Evolutionary conservation across 2,888 invertebrate species (phyloP).

Genomic region (Acanthosepion esculentum): DNA sequence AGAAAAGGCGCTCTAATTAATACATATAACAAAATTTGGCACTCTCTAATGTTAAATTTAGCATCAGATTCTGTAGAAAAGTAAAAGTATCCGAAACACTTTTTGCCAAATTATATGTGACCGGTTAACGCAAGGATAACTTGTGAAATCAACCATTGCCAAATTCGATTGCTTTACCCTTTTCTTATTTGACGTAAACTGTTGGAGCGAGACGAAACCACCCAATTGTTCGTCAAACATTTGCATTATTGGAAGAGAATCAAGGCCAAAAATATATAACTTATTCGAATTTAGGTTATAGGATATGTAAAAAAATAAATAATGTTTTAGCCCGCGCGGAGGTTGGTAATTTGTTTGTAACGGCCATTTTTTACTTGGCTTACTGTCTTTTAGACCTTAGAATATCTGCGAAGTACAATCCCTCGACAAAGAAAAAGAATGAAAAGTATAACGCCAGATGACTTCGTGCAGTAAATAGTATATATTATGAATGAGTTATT

Average conservation of each 20-base stretch:
- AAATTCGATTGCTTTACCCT: neutral
- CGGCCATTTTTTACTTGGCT: too few species aligned
- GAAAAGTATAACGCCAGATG: too few species aligned
- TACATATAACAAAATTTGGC: neutral
- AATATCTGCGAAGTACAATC: too few species aligned
- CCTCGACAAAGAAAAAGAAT: too few species aligned
- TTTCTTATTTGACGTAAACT: neutral
- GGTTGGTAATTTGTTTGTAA: too few species aligned
- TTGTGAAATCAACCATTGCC: neutral
- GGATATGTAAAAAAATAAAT: too few species aligned
- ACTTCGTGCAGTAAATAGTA: too few species aligned
- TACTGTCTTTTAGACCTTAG: too few species aligned
- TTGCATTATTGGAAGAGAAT: neutral
- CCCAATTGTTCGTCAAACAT: neutral
- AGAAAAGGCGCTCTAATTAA: neutral
- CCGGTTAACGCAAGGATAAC: neutral
- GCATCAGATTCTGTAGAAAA: neutral
- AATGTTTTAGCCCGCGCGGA: too few species aligned
- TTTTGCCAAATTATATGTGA: neutral
- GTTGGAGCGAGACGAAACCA: neutral
- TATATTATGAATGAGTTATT: too few species aligned
- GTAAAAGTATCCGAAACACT: neutral
- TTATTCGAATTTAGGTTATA: too few species aligned
- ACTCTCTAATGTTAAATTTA: neutral
- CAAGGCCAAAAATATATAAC: neutral